A percentile compares a stretch with the other conserved stretches of the same genome.
Conservation (phyloP, 2,888 invertebrate genomes). For the Cheilosia variabilis region DNA sequence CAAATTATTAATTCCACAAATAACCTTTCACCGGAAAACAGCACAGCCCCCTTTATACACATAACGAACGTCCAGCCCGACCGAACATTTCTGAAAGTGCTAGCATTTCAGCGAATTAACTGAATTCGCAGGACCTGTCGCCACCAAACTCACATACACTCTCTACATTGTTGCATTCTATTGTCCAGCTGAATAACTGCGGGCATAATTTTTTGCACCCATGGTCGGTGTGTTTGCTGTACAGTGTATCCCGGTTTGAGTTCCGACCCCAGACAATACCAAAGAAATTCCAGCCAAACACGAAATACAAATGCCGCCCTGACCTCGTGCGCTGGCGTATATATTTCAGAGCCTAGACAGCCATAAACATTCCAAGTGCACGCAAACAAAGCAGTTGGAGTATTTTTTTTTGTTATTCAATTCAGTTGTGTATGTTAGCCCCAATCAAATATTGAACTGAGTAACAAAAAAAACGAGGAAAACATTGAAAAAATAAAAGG, state of each 20-base stretch:
- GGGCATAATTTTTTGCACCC: conserved; percentile 10
- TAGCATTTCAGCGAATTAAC: conserved; percentile 18
- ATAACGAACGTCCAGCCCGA: neutral
- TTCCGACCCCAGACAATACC: conserved; percentile 43
- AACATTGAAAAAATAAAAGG: conserved; percentile 23
- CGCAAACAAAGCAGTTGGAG: conserved; percentile 59
- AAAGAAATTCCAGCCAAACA: neutral
- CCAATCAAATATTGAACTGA: conserved; percentile 72
- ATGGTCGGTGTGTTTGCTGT: neutral
- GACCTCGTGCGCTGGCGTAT: conserved; percentile 21
- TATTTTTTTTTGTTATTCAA: neutral
- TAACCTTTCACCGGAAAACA: neutral
- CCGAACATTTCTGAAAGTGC: neutral
- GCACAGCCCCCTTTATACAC: neutral
- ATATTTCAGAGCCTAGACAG: conserved; percentile 23
- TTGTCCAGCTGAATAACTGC: conserved; percentile 28
- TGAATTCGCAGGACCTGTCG: conserved; percentile 13
- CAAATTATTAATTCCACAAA: conserved; percentile 19
- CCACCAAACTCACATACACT: neutral
- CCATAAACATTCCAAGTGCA: conserved; percentile 61
- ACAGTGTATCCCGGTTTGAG: conserved; percentile 2
- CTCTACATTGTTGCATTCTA: conserved; percentile 29
- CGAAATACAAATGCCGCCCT: conserved; percentile 20
- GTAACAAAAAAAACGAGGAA: conserved; percentile 44
- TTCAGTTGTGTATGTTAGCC: conserved; percentile 49